A percentile compares a stretch with the other conserved stretches of the same genome.
Conservation (phyloP, 2,113 vertebrate species). For the Thryonomys swinderianus region DNA sequence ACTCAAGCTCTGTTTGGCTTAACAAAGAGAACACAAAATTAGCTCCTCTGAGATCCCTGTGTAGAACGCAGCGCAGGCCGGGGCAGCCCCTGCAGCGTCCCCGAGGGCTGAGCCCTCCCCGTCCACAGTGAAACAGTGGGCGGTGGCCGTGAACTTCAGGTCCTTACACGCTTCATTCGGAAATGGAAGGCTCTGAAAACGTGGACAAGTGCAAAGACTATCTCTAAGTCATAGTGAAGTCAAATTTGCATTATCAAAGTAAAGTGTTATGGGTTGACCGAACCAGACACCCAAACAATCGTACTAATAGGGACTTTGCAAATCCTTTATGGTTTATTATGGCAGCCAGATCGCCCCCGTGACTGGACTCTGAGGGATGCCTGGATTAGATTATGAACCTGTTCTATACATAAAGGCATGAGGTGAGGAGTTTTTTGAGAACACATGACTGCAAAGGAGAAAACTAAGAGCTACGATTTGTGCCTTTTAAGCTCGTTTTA, state of each 20-base stretch:
- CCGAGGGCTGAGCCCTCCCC: background rate
- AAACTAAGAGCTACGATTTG: background rate
- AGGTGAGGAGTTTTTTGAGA: background rate
- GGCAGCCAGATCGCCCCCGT: background rate
- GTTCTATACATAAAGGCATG: background rate
- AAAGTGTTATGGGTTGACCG: background rate
- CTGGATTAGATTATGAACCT: background rate
- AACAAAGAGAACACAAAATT: constrained; percentile 11
- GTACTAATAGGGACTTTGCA: background rate
- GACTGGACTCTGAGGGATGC: background rate
- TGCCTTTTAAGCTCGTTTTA: background rate
- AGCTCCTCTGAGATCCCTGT: background rate
- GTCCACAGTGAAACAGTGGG: background rate
- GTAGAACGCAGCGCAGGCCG: background rate
- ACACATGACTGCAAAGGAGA: background rate
- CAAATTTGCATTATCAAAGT: constrained; percentile 11
- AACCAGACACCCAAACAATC: background rate
- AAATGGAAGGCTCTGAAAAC: background rate
- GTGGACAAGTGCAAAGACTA: background rate
- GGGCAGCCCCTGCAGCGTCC: background rate
- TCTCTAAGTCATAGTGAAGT: background rate
- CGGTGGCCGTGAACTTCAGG: background rate
- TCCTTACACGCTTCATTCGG: background rate
- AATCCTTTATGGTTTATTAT: background rate
- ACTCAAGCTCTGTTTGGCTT: background rate